Conservation (phyloP, 2,113 vertebrate genomes). For the Macrotus californicus region DNA sequence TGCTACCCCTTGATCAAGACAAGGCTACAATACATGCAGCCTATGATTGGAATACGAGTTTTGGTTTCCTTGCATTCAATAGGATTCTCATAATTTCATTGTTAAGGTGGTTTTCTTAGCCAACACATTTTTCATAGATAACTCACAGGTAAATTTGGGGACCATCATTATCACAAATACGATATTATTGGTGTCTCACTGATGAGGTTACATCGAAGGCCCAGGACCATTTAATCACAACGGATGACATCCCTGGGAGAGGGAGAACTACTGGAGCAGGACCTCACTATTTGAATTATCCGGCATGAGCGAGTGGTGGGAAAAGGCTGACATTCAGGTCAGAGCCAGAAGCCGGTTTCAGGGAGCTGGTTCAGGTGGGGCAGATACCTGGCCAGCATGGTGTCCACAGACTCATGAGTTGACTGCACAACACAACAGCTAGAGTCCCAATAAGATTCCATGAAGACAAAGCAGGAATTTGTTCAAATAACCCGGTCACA, state of each 20-base stretch:
- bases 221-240: background rate
- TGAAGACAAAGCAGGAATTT: background rate
- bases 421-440: accelerated
- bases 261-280: background rate
- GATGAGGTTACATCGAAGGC: background rate
- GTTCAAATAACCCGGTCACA: background rate
- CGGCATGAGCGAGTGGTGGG: background rate
- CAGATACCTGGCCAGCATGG: background rate
- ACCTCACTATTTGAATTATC: background rate
- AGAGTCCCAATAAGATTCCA: background rate
- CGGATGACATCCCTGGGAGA: background rate
- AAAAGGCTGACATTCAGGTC: background rate
- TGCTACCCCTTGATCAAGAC: background rate
- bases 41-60: background rate
- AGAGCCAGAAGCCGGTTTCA: background rate
- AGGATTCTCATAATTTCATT: background rate
- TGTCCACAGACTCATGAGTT: background rate
- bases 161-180: background rate
- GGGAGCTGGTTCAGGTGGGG: background rate
- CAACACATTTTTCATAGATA: background rate
- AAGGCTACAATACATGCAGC: background rate
- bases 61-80: background rate
- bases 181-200: background rate
- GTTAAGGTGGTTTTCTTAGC: background rate
- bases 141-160: background rate